Evolutionary conservation across 2,888 invertebrate genomes (phyloP), one percentile per base, ranked within the genome.

Genomic region (Drosophila buzzatii): DNA sequence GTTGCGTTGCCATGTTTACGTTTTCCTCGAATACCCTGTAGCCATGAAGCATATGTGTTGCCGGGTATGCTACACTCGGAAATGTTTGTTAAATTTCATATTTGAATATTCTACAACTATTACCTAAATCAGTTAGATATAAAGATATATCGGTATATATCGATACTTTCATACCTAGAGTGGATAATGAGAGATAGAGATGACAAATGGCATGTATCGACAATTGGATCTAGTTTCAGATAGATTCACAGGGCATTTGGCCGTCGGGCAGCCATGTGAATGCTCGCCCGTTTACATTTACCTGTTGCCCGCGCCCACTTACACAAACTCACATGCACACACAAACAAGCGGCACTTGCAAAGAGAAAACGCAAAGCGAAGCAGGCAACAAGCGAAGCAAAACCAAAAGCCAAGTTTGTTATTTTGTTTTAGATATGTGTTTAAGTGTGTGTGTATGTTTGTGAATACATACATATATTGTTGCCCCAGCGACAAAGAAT

Each of bases 341-440:
- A 44, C 16, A 44, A 6, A 3, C 56, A 20, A 20, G 20, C 12
- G 62, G 52, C 51, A 52, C 33, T 62, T 44, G 45, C 57, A 75
- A 70, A 77, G 79, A 75, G 77, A 77, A 77, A 77, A 77, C 75
- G 18, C 49, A 53, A 78, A 76, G 80, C 76, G 60, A 78, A 74
- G 57, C 53, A 68, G 56, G 37, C 66, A 74, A 75, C 52, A 60
- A 57, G 55, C 68, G 31, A 67, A 75, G 33, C 65, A 51, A 69
- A 67, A 52, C 27, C 51, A 44, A 33, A 37, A 58, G 31, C 58
- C 55, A 72, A 73, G 63, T 27, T 44, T 57, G 42, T 44, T 33
- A 23, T 42, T 42, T 41, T 39, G 23, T 39, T 27, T 39, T n/a
- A 37, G 16, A 53, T 12, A 10, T 3, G 37, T 23, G 20, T 10